Evolutionary conservation across 2,113 vertebrate genomes (phyloP), one percentile per base, ranked within the genome.

Genomic region (Rhegmatorhina hoffmannsi): DNA sequence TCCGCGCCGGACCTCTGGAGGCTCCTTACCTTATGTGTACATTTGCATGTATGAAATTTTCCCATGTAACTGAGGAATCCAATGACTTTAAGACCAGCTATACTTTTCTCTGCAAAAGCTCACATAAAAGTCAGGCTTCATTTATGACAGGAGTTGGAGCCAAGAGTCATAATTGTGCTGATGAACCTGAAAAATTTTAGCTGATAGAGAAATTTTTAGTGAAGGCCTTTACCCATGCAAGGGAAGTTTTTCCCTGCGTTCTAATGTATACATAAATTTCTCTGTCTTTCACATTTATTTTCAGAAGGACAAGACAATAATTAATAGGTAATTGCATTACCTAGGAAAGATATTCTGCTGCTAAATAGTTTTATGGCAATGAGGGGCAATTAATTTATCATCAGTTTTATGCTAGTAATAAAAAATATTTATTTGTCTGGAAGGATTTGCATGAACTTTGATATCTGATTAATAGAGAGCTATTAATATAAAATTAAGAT

Each of bases 381-480:
- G 40, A 89, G 11, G 26, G 40, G 67, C 62, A 85, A 85, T 80
- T 87, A 91, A 91, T 95, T 89, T 87, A 46, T 89, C 74, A 89
- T 74, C 67, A 86, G 19, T 64, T 93, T 92, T 89, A 94, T 90
- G 55, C 3, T n/a, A 86, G 82, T 17, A 94, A 90, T 91, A 89
- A 95, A 95, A 95, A 91, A 80, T 83, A 74, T 84, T 94, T 95
- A 90, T 91, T 89, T 92, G 38, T 21, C 59, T 52, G 47, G 69
- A 80, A 88, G 19, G 29, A 84, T 91, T 93, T 96, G 44, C 82
- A 56, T 88, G 36, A 87, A 85, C 76, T 89, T 91, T 87, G 63
- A 66, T 87, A 73, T 55, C 43, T 85, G 38, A 83, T 80, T 87
- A 92, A 80, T 72, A 83, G 43, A 68, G 25, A 47, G 43, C 24